Evolutionary conservation across 2,888 invertebrate species (phyloP), one percentile per base, ranked within the genome.

Genomic region (Synergus itoensis): DNA sequence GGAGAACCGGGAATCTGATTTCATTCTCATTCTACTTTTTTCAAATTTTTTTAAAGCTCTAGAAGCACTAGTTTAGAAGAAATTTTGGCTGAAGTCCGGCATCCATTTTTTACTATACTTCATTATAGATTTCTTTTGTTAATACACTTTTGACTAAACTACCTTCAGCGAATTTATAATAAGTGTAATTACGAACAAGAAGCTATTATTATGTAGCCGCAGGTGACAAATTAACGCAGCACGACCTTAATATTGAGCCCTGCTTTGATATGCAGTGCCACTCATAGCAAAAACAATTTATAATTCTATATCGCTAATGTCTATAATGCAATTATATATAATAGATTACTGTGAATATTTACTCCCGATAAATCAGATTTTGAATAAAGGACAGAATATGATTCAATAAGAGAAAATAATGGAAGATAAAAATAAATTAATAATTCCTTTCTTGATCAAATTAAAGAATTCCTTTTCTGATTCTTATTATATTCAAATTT

Each of bases 281-380:
- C 28, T 69, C 69, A n/a, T n/a, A 69, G 45, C 41, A 45, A 48
- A 48, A 45, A 48, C 28, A 69, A 69, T 69, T 69, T 69, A 69
- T 69, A 69, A 69, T 43, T 14, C 69, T 69, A 28, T 28, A n/a
- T 28, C 3, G 28, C 14, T 28, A 67, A 45, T 67, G 45, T 28
- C 18, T 18, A 45, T 48, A 45, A 48, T 69, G 45, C 16, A 57
- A 69, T 69, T 69, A 69, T 69, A 65, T 40, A 62, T 36, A 36
- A 36, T 5, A 18, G 40, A n/a, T 65, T 28, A 48, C 69, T 69
- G 45, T 69, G 21, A 45, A 45, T 69, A 28, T 69, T 69, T 43
- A 5, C 45, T 45, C 14, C 16, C 67, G 18, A 41, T 43, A 18
- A 69, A 69, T 69, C 45, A 4, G 16, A 69, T 45, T 18, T 8